Conservation (phyloP, 2,113 vertebrate species). For the Psephotus haematonotus region DNA sequence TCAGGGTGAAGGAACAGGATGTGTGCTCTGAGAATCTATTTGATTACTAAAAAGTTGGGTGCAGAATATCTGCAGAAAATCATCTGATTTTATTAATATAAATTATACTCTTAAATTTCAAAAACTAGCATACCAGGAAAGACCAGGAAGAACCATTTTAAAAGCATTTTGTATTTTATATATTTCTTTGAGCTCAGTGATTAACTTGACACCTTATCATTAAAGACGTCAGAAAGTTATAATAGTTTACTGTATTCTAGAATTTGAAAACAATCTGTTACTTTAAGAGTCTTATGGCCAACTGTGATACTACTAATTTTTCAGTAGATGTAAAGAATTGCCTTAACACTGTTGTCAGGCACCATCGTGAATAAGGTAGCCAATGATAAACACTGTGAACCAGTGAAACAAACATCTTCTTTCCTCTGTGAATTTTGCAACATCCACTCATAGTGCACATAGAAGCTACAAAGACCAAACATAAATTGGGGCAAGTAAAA, state of each 20-base stretch:
- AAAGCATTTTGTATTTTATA: not conserved
- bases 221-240: not conserved
- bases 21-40: not conserved
- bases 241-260: not conserved
- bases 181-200: not conserved
- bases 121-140: not conserved
- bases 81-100: not conserved
- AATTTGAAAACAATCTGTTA: not conserved
- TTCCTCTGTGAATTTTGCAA: not conserved
- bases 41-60: not conserved
- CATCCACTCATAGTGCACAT: not conserved
- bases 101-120: not conserved
- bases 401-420: not conserved
- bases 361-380: not conserved
- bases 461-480: not conserved
- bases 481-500: not conserved
- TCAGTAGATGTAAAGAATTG: not conserved
- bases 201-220: not conserved
- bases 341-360: not conserved
- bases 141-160: not conserved
- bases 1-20: fast-evolving
- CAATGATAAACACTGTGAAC: not conserved
- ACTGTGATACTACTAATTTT: not conserved
- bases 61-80: not conserved
- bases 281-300: not conserved